Evolutionary conservation across 2,888 invertebrate species (phyloP), one percentile per base, ranked within the genome.

Genomic region (Volucella zonaria): DNA sequence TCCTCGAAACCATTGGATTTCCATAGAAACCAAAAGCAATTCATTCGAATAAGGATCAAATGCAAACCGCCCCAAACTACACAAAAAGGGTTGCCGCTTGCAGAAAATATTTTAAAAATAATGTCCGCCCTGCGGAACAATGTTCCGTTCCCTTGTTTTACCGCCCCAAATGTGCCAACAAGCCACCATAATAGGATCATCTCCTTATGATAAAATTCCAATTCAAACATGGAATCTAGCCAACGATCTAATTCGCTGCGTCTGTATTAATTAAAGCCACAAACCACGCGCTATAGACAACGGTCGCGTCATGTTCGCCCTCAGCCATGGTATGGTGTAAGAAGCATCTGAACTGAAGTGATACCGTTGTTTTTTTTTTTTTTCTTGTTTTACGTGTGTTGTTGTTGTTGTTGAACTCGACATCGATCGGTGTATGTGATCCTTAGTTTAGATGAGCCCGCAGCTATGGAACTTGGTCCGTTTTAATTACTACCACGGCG

Each of bases 401-500:
- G 8, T 6, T 18, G 12, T 23, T 23, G 23, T 31, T 8, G 11
- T 31, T 38, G 10, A 23, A 31, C 49, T 14, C n/a, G n/a, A 49
- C 49, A 14, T 49, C 45, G 74, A 74, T 78, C 66, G 47, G 59
- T 67, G 43, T 42, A 38, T 67, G 76, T 52, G 76, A 71, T 82
- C 71, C 52, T 61, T 10, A 66, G 82, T 74, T 74, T 70, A 71
- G 67, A 73, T 77, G 67, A 45, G 68, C 85, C 80, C 67, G 49
- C 70, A 85, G 83, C 83, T 85, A 85, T 76, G 62, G 80, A 76
- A 67, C 85, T 85, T 85, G 62, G 71, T 76, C 85, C 80, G 85
- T 85, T 85, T 85, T 85, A 85, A 85, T 85, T 85, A 62, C 73
- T 47, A 43, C 71, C 51, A 14, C 61, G 58, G 80, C 71, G 52